phyloP scores from a whole-genome alignment of 2,113 vertebrate species.

The Ancistrus triradiatus region DNA sequence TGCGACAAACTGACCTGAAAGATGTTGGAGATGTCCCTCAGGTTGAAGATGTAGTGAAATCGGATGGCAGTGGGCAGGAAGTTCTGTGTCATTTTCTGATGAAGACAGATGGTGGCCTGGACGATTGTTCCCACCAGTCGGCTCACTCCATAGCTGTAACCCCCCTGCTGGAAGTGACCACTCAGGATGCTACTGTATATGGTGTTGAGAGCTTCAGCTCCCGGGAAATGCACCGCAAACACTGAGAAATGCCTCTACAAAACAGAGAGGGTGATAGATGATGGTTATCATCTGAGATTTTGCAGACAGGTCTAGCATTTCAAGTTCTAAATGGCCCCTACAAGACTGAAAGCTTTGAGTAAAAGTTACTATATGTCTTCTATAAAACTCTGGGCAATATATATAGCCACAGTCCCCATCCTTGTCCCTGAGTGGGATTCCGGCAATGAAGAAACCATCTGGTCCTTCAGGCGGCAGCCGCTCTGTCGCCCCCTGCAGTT shows the following conservation, averaged over 20 bases:
- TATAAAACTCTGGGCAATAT: no score
- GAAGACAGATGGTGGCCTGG: slow-evolving; percentile 70
- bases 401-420: no score
- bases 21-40: slow-evolving; percentile 67
- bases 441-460: no score
- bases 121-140: slow-evolving; percentile 64
- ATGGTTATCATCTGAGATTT: no score
- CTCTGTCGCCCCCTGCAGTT: no score
- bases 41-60: slow-evolving; percentile 78
- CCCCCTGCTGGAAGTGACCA: slow-evolving; percentile 70
- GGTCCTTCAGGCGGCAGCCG: no score
- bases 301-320: no score
- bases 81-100: slow-evolving; percentile 78
- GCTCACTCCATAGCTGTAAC: slow-evolving; percentile 71
- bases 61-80: slow-evolving; percentile 73
- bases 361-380: no score
- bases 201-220: slow-evolving; percentile 61
- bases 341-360: no score
- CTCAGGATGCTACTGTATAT: slow-evolving; percentile 72
- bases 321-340: no score
- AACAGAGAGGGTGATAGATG: background rate
- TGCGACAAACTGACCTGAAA: slow-evolving; percentile 62
- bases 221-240: slow-evolving; percentile 70
- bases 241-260: slow-evolving; percentile 74
- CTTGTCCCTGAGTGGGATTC: no score